Evolutionary conservation across 2,888 invertebrate genomes (phyloP), one percentile per base, ranked within the genome.

Genomic region (Linnaemya vulpina): DNA sequence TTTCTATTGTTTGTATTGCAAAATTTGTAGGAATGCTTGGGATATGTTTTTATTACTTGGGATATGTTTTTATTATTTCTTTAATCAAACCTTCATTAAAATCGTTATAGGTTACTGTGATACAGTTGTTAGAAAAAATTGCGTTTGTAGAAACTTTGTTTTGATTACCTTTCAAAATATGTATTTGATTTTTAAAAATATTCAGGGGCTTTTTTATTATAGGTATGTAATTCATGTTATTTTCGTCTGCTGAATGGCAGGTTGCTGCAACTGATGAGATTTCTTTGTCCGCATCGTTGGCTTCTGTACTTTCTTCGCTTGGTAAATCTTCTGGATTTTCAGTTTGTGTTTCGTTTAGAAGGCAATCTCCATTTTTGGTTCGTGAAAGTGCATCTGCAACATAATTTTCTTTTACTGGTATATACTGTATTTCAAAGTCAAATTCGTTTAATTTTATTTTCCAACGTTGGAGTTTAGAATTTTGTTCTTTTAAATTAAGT

Each of bases 331-430:
- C 38, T 40, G 38, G 38, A 35, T 60, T 38, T 60, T n/a, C n/a
- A n/a, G n/a, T n/a, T n/a, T n/a, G n/a, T n/a, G n/a, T 22, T 25
- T 55, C 55, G 1, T 40, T 30, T 15, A 55, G 7, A 63, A 53
- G 15, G 10, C 65, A 75, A 10, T 75, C 17, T 3, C 2, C 17
- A 25, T 43, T 13, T 25, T 55, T 40, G 1, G 58, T 67, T 5
- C 76, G 51, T 20, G 67, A 67, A n/a, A 76, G 43, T 40, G 62
- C 74, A 38, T 74, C 74, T 3, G 60, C 74, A 43, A 74, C 74
- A 60, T 73, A 17, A 9, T 63, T 63, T 43, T 63, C 40, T 40
- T 13, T 63, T 40, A 35, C 71, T 13, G 62, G 62, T 84, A 76
- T 67, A 46, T 58, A 43, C 35, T 67, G 71, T 10, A 71, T 43